phyloP scores from a whole-genome alignment of 1,140 invertebrate genomes.

The Asobara japonica region DNA sequence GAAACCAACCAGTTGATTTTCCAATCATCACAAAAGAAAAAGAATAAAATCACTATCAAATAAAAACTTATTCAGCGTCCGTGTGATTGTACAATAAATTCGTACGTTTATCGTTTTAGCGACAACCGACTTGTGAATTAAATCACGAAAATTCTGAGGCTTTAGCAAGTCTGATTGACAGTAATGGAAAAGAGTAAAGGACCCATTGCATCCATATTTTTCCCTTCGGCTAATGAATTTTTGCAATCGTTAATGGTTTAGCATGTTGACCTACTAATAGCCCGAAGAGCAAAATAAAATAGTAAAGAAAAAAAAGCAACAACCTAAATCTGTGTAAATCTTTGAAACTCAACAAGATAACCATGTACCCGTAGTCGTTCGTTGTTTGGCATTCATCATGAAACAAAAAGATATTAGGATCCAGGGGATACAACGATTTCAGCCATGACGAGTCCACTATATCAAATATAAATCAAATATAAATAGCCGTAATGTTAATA shows the following conservation, averaged over 20 bases:
- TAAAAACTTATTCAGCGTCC: conserved; percentile 21
- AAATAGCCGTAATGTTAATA: conserved; percentile 1
- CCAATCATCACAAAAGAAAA: conserved; percentile 9
- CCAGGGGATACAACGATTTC: conserved; percentile 9
- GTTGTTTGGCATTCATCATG: conserved; percentile 6
- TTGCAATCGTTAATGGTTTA: conserved; percentile 6
- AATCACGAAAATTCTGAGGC: background rate
- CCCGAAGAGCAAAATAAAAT: background rate
- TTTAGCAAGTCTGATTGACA: background rate
- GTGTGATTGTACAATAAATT: conserved; percentile 31
- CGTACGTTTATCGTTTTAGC: conserved; percentile 20
- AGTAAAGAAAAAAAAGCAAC: background rate
- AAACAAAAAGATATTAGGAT: background rate
- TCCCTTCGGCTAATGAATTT: background rate
- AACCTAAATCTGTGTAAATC: conserved; percentile 3
- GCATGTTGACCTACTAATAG: background rate
- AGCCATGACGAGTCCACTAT: conserved; percentile 8
- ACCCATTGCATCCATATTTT: conserved; percentile 10
- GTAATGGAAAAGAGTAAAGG: background rate
- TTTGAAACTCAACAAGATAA: background rate
- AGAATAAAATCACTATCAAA: conserved; percentile 7
- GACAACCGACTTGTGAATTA: background rate
- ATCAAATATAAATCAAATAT: background rate
- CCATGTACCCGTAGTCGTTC: conserved; percentile 10
- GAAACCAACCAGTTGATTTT: conserved; percentile 3